Percentiles rank a stretch among this genome's conserved stretches.
These are phyloP conservation scores for Bradypus variegatus DNA, from an alignment of 2,797 vertebrate species.

Conservation along the genomic window DNA sequence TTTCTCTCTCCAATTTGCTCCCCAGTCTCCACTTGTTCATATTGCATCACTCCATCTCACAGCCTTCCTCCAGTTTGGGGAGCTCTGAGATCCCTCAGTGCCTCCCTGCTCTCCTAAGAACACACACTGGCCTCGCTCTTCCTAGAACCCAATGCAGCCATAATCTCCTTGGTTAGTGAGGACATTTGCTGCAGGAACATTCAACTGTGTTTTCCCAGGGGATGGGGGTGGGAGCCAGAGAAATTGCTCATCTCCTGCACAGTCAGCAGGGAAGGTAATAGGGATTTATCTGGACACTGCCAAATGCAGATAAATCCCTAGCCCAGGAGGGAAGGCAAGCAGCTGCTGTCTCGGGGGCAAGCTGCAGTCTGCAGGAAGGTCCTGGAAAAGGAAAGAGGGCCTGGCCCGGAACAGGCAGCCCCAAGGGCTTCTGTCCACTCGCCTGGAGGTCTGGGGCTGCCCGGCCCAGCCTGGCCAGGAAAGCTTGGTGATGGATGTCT, in stretches of 20 bases:
- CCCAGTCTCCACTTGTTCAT: not conserved
- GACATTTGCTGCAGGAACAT: constrained; percentile 39
- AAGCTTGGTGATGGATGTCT: constrained; percentile 7
- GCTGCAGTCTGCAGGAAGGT: not conserved
- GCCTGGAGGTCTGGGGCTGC: not conserved
- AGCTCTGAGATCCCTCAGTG: constrained; percentile 17
- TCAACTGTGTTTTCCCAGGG: constrained; percentile 22
- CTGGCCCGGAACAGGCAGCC: not conserved
- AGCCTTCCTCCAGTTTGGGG: not conserved
- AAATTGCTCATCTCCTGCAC: constrained; percentile 20
- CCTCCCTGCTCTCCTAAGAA: constrained; percentile 37
- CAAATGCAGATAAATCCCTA: constrained; percentile 26
- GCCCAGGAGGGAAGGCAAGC: not conserved
- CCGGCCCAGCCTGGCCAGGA: not conserved
- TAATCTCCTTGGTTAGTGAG: constrained; percentile 33
- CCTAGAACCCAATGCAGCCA: constrained; percentile 44
- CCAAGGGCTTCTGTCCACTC: not conserved
- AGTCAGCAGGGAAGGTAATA: constrained; percentile 38
- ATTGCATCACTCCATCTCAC: constrained; percentile 38
- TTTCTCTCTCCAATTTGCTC: not conserved
- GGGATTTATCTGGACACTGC: constrained; percentile 12
- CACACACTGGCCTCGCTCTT: constrained; percentile 53
- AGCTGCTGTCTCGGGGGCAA: constrained; percentile 19
- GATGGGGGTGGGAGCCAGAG: not conserved
- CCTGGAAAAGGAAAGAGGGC: not conserved